Conservation (phyloP, 2,797 vertebrate genomes). For the Pachyuromys duprasi region DNA sequence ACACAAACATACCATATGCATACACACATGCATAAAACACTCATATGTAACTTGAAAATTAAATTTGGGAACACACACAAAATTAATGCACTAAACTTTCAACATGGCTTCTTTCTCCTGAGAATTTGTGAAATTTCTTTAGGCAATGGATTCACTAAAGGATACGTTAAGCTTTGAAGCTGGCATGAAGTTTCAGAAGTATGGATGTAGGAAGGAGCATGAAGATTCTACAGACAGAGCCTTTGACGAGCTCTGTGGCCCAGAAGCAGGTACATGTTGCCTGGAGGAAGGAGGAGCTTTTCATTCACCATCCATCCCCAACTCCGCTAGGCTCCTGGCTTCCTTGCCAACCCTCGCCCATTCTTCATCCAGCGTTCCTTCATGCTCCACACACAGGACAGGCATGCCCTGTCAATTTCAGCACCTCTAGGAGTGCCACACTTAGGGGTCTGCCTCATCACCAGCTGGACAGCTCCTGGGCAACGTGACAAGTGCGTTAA, state of each 20-base stretch:
- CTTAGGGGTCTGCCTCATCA: not conserved
- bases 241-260: constrained; percentile 66
- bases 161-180: constrained; percentile 88
- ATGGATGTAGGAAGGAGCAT: constrained; percentile 70
- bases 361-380: not conserved
- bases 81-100: accelerated
- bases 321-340: not conserved
- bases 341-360: accelerated
- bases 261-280: constrained; percentile 81
- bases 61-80: not conserved
- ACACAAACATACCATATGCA: not conserved
- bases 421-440: not conserved
- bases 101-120: constrained; percentile 37
- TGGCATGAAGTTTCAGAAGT: constrained; percentile 84
- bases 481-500: not conserved
- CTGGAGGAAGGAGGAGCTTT: not conserved
- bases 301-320: accelerated
- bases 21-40: not conserved
- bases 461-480: not conserved
- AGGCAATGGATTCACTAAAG: constrained; percentile 88
- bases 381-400: accelerated
- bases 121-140: constrained; percentile 67
- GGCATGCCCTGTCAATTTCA: not conserved
- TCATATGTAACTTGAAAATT: not conserved
- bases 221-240: constrained; percentile 70